phyloP scores from a whole-genome alignment of 30 jellyfish, hydroid and myxozoan species.

The Hydractinia echinata region DNA sequence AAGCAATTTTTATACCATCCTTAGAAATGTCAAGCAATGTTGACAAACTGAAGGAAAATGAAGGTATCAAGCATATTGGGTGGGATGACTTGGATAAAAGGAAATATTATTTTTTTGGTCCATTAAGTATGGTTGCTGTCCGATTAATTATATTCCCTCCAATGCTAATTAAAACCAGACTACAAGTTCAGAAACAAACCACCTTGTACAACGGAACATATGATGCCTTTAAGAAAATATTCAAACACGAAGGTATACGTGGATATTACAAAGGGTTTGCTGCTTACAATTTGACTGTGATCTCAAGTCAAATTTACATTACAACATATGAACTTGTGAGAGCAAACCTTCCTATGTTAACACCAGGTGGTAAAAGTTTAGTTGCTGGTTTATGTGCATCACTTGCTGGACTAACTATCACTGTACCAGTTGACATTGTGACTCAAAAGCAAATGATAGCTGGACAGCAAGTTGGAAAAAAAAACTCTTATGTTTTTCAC shows the following conservation, averaged over 20 bases:
- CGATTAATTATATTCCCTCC: slow-evolving; percentile 88
- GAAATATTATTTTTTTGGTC: slow-evolving; percentile 79
- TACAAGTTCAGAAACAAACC: slow-evolving; percentile 71
- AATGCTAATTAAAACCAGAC: slow-evolving; percentile 75
- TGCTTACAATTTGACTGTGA: slow-evolving; percentile 52
- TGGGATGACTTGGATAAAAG: slow-evolving; percentile 95
- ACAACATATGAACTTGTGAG: slow-evolving; percentile 80
- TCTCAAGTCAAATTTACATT: slow-evolving; percentile 76
- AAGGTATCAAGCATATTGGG: slow-evolving; percentile 56
- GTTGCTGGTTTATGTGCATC: slow-evolving; percentile 93
- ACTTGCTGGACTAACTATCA: slow-evolving; percentile 83
- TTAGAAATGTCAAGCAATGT: background rate
- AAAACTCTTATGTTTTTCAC: background rate
- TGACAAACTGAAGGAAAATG: background rate
- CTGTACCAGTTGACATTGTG: slow-evolving; percentile 93
- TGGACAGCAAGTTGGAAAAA: slow-evolving; percentile 50
- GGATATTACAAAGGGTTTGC: slow-evolving; percentile 89
- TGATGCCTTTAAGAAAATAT: slow-evolving; percentile 81
- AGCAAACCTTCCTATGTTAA: slow-evolving; percentile 41
- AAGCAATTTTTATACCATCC: too few relatives aligned
- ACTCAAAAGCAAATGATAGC: slow-evolving; percentile 88
- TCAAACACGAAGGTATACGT: slow-evolving; percentile 82
- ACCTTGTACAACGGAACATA: slow-evolving; percentile 67
- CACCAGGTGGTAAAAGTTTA: slow-evolving; percentile 54
- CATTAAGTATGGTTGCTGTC: slow-evolving; percentile 67